Percentiles rank a stretch among this genome's conserved stretches.
These are phyloP conservation scores for Muricea muricata DNA, from an alignment of 92 coral and sea anemone species.

Conservation along the genomic window DNA sequence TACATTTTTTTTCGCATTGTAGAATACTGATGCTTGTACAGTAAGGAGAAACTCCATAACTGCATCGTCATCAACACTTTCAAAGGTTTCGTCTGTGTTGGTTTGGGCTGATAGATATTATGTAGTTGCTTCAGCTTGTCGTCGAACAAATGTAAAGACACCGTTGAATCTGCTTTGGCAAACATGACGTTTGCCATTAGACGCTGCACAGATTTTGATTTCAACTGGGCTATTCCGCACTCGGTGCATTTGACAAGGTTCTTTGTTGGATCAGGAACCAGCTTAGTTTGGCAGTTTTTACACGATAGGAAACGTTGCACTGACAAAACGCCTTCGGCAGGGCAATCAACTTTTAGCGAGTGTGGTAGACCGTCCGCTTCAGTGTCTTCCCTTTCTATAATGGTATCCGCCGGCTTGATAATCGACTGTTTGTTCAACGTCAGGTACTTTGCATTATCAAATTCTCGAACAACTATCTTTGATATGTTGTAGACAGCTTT, in stretches of 20 bases:
- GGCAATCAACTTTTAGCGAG: conserved; percentile 7
- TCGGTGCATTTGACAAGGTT: background rate
- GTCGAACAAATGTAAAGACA: background rate
- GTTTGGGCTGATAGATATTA: background rate
- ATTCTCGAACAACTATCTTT: background rate
- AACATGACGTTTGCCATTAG: conserved; percentile 20
- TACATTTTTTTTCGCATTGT: background rate
- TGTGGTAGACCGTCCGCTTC: background rate
- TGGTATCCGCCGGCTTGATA: background rate
- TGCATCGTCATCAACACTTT: conserved; percentile 15
- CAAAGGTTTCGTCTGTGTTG: conserved; percentile 10
- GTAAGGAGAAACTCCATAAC: conserved; percentile 19
- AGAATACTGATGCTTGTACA: background rate
- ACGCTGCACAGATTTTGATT: background rate
- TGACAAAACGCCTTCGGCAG: conserved; percentile 11
- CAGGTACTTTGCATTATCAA: background rate
- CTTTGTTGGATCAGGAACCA: background rate
- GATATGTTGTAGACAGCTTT: background rate
- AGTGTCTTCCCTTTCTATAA: background rate
- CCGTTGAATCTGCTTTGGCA: conserved; percentile 12
- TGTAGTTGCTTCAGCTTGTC: conserved; percentile 4
- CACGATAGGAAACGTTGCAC: background rate
- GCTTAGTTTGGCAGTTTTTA: conserved; percentile 10
- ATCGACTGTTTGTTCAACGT: background rate
- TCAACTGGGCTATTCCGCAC: conserved; percentile 20